These are phyloP conservation scores for Sebastes cheni DNA, from an alignment of 2,797 vertebrate species.

Conservation along the genomic window DNA sequence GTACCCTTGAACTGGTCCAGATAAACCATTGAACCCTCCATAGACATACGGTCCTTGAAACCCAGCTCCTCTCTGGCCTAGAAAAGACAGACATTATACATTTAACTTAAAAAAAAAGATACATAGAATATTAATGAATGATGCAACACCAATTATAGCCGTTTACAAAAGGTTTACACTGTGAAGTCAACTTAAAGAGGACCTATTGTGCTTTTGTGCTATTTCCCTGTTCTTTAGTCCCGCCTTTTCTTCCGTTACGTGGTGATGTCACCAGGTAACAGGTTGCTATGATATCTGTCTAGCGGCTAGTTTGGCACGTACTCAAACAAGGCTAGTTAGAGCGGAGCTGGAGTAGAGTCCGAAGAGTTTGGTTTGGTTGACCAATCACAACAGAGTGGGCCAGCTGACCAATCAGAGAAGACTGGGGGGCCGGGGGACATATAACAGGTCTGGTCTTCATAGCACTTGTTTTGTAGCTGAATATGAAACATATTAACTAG, in stretches of 20 bases:
- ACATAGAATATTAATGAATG: background rate
- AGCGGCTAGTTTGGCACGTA: too few relatives aligned
- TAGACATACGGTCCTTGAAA: conserved; percentile 70
- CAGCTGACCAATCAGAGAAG: too few relatives aligned
- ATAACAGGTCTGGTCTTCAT: background rate
- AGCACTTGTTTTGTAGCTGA: background rate
- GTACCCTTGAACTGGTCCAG: conserved; percentile 70
- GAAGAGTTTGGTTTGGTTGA: too few relatives aligned
- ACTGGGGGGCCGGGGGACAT: background rate
- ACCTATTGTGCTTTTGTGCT: background rate
- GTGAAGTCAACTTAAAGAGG: background rate
- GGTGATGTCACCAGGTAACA: too few relatives aligned
- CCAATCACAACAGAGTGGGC: too few relatives aligned
- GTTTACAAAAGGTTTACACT: background rate
- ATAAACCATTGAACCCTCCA: conserved; percentile 72
- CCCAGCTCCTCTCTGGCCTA: conserved; percentile 51
- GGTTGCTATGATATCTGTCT: too few relatives aligned
- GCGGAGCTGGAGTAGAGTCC: too few relatives aligned
- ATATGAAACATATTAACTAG: background rate
- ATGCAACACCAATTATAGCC: background rate
- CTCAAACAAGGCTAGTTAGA: too few relatives aligned
- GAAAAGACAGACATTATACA: conserved; percentile 14
- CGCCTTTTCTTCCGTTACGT: too few relatives aligned
- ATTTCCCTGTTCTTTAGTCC: too few relatives aligned
- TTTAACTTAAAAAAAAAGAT: background rate